Base-by-base conservation (phyloP, 2,888 invertebrate species). In the Allygus modestus region DNA sequence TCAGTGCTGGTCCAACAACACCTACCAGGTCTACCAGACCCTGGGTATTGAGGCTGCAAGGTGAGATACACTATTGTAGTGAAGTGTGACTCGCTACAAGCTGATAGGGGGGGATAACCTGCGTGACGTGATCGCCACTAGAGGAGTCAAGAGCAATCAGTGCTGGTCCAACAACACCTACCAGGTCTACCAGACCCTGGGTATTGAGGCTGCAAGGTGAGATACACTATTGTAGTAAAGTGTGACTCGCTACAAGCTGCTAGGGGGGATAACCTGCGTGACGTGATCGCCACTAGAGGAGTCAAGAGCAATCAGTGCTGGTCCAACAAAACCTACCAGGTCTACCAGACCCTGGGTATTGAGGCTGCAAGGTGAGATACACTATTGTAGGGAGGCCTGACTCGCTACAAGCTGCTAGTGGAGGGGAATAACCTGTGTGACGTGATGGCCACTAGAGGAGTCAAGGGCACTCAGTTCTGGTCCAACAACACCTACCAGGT, bases 21-120 rank as follows among this genome's bases (percentile, higher is more conserved):
- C 97, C 31, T 94, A 96, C 87, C 98, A 99, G 92, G 97, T 94
- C 9, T 96, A 93, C 89, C 92, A 95, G 87, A 97, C 98, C 0
- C 92, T 99, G 26, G 99, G 99, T 83, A 98, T 99, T 88, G 99
- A 99, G 92, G 99, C 99, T 20, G 99, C 99, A 1, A 92, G 94
- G 93, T 93, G 89, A 87, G 84, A n/a, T 9, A n/a, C n/a, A n/a
- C n/a, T n/a, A n/a, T n/a, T n/a, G n/a, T n/a, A n/a, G n/a, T n/a
- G 91, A 71, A 92, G 92, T 12, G 92, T 93, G 85, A 91, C 92
- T 1, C 94, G 92, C 46, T 98, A 97, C 89, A 97, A 97, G 89
- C 91, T 99, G 58, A 95, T 98, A 88, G 99, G 99, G 92, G 99
- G 99, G 17, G 96, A 97, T 88, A 98, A 99, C 77, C 92, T 99